Conservation (phyloP, 2,888 invertebrate species). For the Eupithecia exiguata region DNA sequence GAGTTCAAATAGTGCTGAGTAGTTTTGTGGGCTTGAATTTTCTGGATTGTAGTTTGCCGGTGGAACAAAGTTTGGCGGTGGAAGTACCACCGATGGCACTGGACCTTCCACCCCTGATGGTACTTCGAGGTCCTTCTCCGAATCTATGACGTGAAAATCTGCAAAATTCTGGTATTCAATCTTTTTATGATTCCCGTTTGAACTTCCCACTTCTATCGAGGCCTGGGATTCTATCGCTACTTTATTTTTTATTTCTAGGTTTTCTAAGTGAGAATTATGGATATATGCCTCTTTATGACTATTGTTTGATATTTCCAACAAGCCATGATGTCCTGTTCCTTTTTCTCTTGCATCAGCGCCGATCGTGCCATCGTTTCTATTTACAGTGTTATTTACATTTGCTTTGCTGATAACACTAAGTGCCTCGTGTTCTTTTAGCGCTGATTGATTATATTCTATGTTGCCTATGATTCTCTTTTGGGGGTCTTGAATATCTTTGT, state of each 20-base stretch:
- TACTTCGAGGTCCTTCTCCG: slow-evolving; percentile 76
- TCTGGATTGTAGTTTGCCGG: slow-evolving; percentile 25
- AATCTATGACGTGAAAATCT: slow-evolving; percentile 73
- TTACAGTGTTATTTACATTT: background rate
- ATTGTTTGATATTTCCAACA: background rate
- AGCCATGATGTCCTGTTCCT: background rate
- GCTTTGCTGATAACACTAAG: background rate
- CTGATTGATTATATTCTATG: slow-evolving; percentile 5
- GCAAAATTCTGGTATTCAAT: slow-evolving; percentile 63
- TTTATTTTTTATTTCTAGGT: slow-evolving; percentile 12
- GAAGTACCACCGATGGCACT: slow-evolving; percentile 65
- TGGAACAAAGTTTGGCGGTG: slow-evolving; percentile 61
- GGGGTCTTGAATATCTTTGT: background rate
- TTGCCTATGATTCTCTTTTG: background rate
- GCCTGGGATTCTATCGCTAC: slow-evolving; percentile 23
- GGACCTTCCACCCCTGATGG: slow-evolving; percentile 78
- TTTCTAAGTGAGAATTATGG: background rate
- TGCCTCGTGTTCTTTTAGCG: background rate
- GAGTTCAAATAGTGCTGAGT: background rate
- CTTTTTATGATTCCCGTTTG: slow-evolving; percentile 25
- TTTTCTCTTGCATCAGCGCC: background rate
- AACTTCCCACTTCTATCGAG: slow-evolving; percentile 36
- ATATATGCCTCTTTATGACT: background rate
- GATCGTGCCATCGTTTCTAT: background rate
- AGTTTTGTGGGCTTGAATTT: background rate